Percentiles rank a stretch among this genome's conserved stretches.
phyloP scores from a whole-genome alignment of 2,113 vertebrate genomes.

The Ochotona curzoniae region DNA sequence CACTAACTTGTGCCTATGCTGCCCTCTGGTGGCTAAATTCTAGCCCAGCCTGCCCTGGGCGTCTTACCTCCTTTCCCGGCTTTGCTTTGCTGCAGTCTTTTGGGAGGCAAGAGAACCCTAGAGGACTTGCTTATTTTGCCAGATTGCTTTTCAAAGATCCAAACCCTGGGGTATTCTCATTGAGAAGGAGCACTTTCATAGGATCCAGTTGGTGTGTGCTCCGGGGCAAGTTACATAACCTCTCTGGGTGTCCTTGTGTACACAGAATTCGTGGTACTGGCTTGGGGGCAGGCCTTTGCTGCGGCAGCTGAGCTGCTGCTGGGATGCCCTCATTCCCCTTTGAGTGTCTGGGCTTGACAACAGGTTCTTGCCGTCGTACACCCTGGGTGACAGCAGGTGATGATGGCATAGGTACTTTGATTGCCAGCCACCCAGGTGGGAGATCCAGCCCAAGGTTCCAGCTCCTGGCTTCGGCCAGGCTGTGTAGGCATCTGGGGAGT shows the following conservation, averaged over 20 bases:
- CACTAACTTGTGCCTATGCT: slow-evolving; percentile 59
- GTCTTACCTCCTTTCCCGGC: neutral
- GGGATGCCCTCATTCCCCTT: too few relatives aligned
- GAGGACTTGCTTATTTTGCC: neutral
- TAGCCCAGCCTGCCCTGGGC: neutral
- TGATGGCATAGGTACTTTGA: too few relatives aligned
- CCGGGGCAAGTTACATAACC: slow-evolving; percentile 60
- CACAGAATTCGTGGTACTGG: neutral
- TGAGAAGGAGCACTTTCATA: slow-evolving; percentile 6
- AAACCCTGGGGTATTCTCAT: neutral
- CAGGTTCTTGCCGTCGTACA: too few relatives aligned
- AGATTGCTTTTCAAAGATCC: neutral
- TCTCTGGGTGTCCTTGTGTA: neutral
- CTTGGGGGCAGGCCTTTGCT: neutral
- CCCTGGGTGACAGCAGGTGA: too few relatives aligned
- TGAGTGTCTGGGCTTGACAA: too few relatives aligned
- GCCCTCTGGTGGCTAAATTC: slow-evolving; percentile 69
- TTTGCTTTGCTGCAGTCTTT: neutral
- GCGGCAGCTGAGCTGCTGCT: too few relatives aligned
- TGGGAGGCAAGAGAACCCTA: neutral
- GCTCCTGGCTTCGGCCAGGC: too few relatives aligned
- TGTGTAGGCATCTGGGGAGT: too few relatives aligned
- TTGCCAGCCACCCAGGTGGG: too few relatives aligned
- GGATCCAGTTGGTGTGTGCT: slow-evolving; percentile 8
- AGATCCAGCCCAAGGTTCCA: too few relatives aligned